Conservation (phyloP, 1,140 invertebrate genomes). For the Cyphomyrmex costatus region DNA sequence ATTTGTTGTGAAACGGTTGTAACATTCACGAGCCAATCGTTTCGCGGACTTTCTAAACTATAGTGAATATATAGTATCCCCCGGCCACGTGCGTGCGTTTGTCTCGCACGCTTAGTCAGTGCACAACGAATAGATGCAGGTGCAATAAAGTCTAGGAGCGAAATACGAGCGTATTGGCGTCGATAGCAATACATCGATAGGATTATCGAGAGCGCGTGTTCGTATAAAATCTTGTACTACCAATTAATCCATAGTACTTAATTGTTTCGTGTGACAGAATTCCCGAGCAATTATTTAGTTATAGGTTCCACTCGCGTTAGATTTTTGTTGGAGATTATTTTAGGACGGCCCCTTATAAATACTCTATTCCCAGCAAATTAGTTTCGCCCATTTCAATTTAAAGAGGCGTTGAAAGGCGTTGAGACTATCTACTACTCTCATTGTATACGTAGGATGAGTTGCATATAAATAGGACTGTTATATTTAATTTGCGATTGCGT, state of each 20-base stretch:
- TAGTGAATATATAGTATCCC: slow-evolving; percentile 63
- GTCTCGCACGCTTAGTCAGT: slow-evolving; percentile 26
- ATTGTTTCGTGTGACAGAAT: slow-evolving; percentile 5
- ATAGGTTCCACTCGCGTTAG: background rate
- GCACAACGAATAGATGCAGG: background rate
- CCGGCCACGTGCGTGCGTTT: slow-evolving; percentile 61
- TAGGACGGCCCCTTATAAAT: background rate
- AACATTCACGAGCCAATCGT: slow-evolving; percentile 72
- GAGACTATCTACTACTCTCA: slow-evolving; percentile 30
- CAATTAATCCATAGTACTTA: background rate
- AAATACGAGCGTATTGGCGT: slow-evolving; percentile 7
- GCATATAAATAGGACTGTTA: slow-evolving; percentile 30
- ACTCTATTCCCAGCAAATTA: background rate
- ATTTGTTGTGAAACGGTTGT: slow-evolving; percentile 76
- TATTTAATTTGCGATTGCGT: slow-evolving; percentile 34
- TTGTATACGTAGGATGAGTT: background rate
- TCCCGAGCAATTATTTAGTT: background rate
- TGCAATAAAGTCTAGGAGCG: slow-evolving; percentile 14
- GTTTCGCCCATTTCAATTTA: background rate
- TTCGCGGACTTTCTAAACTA: slow-evolving; percentile 75
- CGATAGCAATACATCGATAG: slow-evolving; percentile 10
- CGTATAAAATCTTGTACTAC: background rate
- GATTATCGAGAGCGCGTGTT: background rate
- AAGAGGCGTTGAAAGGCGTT: background rate
- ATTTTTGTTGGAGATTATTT: background rate